These are phyloP conservation scores for Intellagama lesueurii DNA, from an alignment of 2,797 vertebrate species.

Conservation along the genomic window DNA sequence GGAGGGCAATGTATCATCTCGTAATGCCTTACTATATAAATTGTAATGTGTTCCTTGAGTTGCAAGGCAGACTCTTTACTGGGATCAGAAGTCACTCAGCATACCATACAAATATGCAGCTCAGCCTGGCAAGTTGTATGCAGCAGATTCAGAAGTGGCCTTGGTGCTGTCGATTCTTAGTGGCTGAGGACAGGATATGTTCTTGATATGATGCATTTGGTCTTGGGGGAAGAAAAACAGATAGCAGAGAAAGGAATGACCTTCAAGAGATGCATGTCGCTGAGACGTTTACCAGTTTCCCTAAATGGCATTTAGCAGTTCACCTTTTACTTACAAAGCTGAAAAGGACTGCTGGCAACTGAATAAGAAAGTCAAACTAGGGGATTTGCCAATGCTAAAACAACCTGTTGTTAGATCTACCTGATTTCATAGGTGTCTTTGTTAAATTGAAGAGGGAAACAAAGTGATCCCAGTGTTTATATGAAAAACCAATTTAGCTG, in stretches of 20 bases:
- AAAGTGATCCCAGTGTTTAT: background rate
- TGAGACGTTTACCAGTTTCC: slow-evolving; percentile 38
- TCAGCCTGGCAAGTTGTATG: background rate
- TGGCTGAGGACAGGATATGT: slow-evolving; percentile 17
- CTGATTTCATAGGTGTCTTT: too few species aligned
- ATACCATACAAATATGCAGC: background rate
- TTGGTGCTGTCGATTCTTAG: background rate
- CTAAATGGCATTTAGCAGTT: slow-evolving; percentile 44
- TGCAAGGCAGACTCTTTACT: background rate
- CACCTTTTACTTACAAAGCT: slow-evolving; percentile 22
- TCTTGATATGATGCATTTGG: slow-evolving; percentile 14
- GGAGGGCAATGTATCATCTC: background rate
- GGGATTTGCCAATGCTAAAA: background rate
- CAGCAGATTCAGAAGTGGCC: slow-evolving; percentile 32
- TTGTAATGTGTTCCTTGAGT: background rate
- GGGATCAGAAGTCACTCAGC: background rate
- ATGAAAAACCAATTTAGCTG: background rate
- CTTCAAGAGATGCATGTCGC: slow-evolving; percentile 9
- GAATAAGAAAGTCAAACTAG: background rate
- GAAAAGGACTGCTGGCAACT: background rate
- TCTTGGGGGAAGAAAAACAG: slow-evolving; percentile 13
- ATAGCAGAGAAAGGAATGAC: background rate
- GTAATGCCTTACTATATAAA: background rate
- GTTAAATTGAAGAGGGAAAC: background rate
- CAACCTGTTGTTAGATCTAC: slow-evolving; percentile 20